Evolutionary conservation across 1,140 invertebrate species (phyloP), one percentile per base, ranked within the genome.

Genomic region (Leptinotarsa lineolata): DNA sequence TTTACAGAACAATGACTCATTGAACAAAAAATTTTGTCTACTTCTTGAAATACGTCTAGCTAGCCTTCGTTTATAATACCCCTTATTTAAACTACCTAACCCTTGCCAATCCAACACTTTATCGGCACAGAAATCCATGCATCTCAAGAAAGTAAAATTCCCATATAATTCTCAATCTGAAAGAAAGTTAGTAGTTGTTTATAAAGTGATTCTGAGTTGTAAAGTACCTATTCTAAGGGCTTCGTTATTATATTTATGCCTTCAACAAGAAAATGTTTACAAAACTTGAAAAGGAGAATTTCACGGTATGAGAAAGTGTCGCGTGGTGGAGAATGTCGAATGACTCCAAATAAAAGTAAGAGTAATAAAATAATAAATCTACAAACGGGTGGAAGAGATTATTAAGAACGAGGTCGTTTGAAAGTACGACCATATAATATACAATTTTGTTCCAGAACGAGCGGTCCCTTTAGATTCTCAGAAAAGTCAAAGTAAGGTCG

Each of bases 361-460:
- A 54, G 48, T 54, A 54, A 54, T 54, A 54, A 54, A 54, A 54
- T 54, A 54, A 54, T 54, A 54, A 54, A 54, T 54, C 48, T 18
- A 54, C 48, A 54, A 54, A 54, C n/a, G 48, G 48, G 15, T 54
- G 48, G 16, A 54, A n/a, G 48, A 54, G n/a, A 54, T 54, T 54
- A 54, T 54, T 54, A 54, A 18, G 48, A 54, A 54, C 48, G n/a
- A 54, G 48, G 48, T 54, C 48, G n/a, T 54, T 54, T 18, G 16
- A 54, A 54, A 54, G 48, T 18, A 54, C 48, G 48, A 54, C 48
- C 48, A 54, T 54, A 54, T 54, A 54, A 54, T 16, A 54, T 39
- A 18, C 6, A 54, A 54, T 18, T 16, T 54, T 54, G 4, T 54
- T 54, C 48, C n/a, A 15, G 48, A 18, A 54, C 48, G 48, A 54